Base-by-base conservation (phyloP, 2,888 invertebrate genomes). In the Mellilla xanthometata region DNA sequence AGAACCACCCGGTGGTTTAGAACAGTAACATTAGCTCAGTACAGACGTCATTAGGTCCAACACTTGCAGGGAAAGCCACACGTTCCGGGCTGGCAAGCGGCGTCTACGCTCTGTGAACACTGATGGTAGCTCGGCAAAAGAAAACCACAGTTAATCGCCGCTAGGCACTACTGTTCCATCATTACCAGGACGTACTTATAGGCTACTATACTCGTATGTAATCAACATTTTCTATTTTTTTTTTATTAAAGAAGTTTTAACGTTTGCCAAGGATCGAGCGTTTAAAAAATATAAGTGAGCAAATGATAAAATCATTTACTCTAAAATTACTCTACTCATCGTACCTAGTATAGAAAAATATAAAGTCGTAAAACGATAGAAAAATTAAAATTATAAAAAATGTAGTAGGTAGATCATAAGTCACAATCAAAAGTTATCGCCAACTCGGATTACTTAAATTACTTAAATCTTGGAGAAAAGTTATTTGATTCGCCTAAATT, bases 31-130 rank as follows among this genome's bases (percentile, higher is more conserved):
- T 54, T 54, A 58, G 33, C 43, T 51, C 39, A 52, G 29, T 41
- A 52, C 38, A 42, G 24, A 30, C 40, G 27, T 39, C 39, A 31
- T 45, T 36, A 29, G 39, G 31, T 31, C 24, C 46, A 45, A 50
- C 52, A 52, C 56, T 51, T 54, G 59, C 60, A 72, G 81, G 80
- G 82, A 85, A 87, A 87, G 82, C 79, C 68, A 63, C 58, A 69
- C 79, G 79, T 81, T 78, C 81, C 80, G 74, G 74, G 68, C 82
- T 73, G 77, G 65, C 75, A 75, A 81, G 62, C 81, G 81, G 80
- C 71, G 65, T 76, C 73, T 74, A 70, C 68, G 71, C 65, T 61
- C 50, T 76, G 78, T 73, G 65, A 74, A 66, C 71, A 61, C 67
- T 81, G 76, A 77, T 79, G 71, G 63, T 65, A 53, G 56, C 60